These are phyloP conservation scores for Saccopteryx leptura DNA, from an alignment of 2,113 vertebrate species.

Conservation along the genomic window DNA sequence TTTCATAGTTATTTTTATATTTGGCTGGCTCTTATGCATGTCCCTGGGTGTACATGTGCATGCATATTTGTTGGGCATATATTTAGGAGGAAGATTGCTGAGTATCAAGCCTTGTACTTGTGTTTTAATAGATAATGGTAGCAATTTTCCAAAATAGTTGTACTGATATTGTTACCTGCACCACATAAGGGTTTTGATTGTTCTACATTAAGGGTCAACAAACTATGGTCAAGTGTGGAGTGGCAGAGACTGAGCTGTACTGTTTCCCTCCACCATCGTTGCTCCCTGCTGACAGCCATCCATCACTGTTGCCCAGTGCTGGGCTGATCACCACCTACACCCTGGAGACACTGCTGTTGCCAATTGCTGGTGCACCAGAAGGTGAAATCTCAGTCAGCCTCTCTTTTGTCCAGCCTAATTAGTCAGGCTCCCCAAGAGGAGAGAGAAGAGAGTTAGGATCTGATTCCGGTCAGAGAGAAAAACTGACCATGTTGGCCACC, in stretches of 20 bases:
- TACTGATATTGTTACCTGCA: not conserved
- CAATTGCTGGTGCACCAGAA: not conserved
- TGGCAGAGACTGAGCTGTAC: not conserved
- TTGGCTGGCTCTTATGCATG: not conserved
- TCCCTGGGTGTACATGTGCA: not conserved
- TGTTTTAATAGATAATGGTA: not conserved
- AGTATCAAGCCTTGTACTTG: not conserved
- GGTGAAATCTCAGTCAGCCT: not conserved
- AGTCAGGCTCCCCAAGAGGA: not conserved
- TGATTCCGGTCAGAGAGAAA: not conserved
- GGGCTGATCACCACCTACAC: not conserved
- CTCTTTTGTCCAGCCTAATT: not conserved
- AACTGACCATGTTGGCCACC: not conserved
- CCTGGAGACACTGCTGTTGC: not conserved
- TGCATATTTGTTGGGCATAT: not conserved
- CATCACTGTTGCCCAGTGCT: not conserved
- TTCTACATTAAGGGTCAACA: not conserved
- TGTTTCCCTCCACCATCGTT: not conserved
- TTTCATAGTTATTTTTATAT: not conserved
- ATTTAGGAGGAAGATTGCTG: not conserved
- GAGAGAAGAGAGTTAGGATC: not conserved
- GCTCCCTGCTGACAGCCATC: not conserved
- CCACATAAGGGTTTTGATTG: not conserved
- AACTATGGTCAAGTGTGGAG: not conserved
- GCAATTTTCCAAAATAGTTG: not conserved